Evolutionary conservation across 2,113 vertebrate species (phyloP), one percentile per base, ranked within the genome.

Genomic region (Alaudala cheleensis): DNA sequence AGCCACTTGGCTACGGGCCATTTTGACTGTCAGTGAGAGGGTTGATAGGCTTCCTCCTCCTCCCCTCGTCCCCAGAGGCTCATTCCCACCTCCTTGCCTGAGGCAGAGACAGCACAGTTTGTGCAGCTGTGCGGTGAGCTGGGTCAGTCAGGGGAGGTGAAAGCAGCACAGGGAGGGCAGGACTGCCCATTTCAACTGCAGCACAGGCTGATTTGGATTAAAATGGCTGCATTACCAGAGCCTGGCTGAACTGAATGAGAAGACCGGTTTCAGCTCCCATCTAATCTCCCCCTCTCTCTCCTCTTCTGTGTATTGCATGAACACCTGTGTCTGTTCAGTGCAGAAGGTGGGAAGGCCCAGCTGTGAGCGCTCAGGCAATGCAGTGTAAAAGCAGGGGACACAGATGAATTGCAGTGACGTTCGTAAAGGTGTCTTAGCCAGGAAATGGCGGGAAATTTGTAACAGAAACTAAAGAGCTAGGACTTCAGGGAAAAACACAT

Each of bases 101-200:
- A 77, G 33, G 22, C 79, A 73, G 60, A 54, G 15, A 1, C n/a
- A 1, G 92, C 40, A 37, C 37, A 37, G 1, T 80, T 88, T 77
- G 90, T 90, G 92, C 88, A 94, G 94, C 91, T 95, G 93, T 83
- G 95, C 3, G 2, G 79, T 24, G 67, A 86, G 80, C 42, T 12
- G 16, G 95, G 94, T 95, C 94, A 95, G 94, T 92, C 94, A 95
- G 82, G 22, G 74, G 88, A 93, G 88, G 96, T 94, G 95, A 94
- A 62, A 86, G 56, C 45, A 3, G 91, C 88, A 81, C 0, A 0
- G 80, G 40, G 86, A 86, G 91, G 86, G 86, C 92, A 94, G 86
- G 65, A 42, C 67, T 96, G 94, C 88, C 91, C 88, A 51, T 90
- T 94, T 93, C 1, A 15, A 69, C 82, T 51, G 79, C 81, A 40